Base-by-base conservation (phyloP, 1,140 invertebrate species). In the Drosophila triauraria region DNA sequence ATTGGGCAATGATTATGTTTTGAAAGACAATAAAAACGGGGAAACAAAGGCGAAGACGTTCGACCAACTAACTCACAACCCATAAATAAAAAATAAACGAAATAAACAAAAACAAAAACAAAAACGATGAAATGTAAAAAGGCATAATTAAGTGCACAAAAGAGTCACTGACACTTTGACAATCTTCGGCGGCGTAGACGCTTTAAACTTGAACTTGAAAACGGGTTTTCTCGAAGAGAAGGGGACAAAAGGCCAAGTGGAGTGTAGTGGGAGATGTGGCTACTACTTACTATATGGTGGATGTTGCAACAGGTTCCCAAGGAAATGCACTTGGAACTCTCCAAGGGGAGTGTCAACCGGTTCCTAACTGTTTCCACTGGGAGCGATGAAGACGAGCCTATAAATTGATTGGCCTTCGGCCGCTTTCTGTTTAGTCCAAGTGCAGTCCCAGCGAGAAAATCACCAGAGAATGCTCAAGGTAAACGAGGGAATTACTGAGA, bases 191-290 rank as follows among this genome's bases (percentile, higher is more conserved):
- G 35, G 47, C 48, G 62, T 13, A n/a, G 54, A 75, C 65, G 60
- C 20, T 48, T 82, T 91, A 87, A 91, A 82, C 88, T 91, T 91
- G 88, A 91, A 91, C 88, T 91, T 91, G 88, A 91, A 88, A 91
- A 91, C 88, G 51, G 86, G 88, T 91, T 91, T 86, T 38, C 15
- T 47, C 13, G 43, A 64, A 50, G 68, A 53, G 35, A 30, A 58
- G 46, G 48, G 64, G 57, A 54, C 48, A 20, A 61, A 30, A 27
- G 46, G 71, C 48, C 56, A 30, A 56, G 74, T 47, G 48, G 27
- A 68, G 20, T 68, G 20, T 68, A 44, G 69, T 72, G 69, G 62
- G 60, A 62, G 60, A 53, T 53, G 32, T 40, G 53, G 20, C 35
- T 1, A 38, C 62, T 46, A 38, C 62, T 42, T 60, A 62, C 67